These are phyloP conservation scores for Pediacus dermestoides DNA, from an alignment of 2,888 invertebrate species.

Conservation along the genomic window DNA sequence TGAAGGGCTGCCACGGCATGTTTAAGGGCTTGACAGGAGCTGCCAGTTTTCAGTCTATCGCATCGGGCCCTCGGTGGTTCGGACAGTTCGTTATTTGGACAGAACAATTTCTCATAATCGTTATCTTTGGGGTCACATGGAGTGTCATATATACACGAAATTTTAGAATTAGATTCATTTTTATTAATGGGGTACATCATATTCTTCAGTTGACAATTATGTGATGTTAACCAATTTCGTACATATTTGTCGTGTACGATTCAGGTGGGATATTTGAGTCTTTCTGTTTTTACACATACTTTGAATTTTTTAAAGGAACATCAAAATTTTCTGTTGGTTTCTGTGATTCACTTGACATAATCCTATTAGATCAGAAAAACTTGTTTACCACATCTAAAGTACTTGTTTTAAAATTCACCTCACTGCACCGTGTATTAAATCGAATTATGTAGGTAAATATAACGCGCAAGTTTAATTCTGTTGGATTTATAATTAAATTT, in stretches of 20 bases:
- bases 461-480: constrained; percentile 16
- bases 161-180: constrained; percentile 36
- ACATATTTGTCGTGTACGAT: constrained; percentile 44
- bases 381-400: too few relatives aligned
- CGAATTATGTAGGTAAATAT: constrained; percentile 11
- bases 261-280: constrained; percentile 31
- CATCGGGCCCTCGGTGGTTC: constrained; percentile 45
- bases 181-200: constrained; percentile 42
- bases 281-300: constrained; percentile 36
- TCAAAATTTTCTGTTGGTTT: constrained; percentile 17
- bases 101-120: constrained; percentile 46
- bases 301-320: constrained; percentile 23
- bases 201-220: constrained; percentile 29
- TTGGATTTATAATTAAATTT: constrained; percentile 28
- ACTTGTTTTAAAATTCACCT: too few relatives aligned
- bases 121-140: constrained; percentile 47
- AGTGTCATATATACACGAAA: constrained; percentile 47
- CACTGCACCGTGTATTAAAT: too few relatives aligned
- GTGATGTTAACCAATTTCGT: constrained; percentile 49
- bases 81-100: constrained; percentile 48
- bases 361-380: constrained; percentile 8
- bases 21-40: constrained; percentile 84
- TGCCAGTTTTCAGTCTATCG: constrained; percentile 62
- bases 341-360: constrained; percentile 21
- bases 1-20: constrained; percentile 90